Evolutionary conservation across 2,113 vertebrate genomes (phyloP), one percentile per base, ranked within the genome.

Genomic region (Anser cygnoides): DNA sequence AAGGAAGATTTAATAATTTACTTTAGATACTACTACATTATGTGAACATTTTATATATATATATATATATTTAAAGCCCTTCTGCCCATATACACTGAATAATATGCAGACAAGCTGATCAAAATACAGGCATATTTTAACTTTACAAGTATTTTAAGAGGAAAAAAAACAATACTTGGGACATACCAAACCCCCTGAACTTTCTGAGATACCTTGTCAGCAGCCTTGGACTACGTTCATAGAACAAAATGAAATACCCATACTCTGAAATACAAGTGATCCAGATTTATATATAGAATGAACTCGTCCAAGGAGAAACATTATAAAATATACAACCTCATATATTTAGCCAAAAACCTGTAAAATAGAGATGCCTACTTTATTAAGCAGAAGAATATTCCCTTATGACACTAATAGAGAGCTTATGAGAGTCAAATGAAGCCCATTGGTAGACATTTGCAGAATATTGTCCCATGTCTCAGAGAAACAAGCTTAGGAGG

Each of bases 1-100:
- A 97, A 97, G 94, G 97, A 98, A 97, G 97, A 81, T 93, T 96
- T 91, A 92, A 95, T 94, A 91, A 97, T 96, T 97, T 95, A 97
- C 70, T 97, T 97, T 73, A 96, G 61, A 92, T 94, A 95, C 82
- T 62, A 33, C 87, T 95, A 83, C 54, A 80, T 77, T 97, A 97
- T 84, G 90, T 95, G 93, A 97, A 96, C 72, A 96, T 55, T 84
- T 57, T 77, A 65, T 57, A 55, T 77, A 68, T 61, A 73, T 71
- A 73, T 71, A 79, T 55, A 83, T 74, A 49, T 54, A 84, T 19
- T 79, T 2, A 90, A 95, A 87, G 79, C 25, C 68, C 92, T 93
- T 95, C 59, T 49, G 94, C 57, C 85, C 87, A 90, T 74, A 95
- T 17, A 96, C 76, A 91, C 82, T 80, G 65, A 83, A 87, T 70